A percentile compares a stretch with the other conserved stretches of the same genome.
Evolutionary conservation across 2,113 vertebrate genomes (phyloP).

Genomic region (Dasypus novemcinctus): DNA sequence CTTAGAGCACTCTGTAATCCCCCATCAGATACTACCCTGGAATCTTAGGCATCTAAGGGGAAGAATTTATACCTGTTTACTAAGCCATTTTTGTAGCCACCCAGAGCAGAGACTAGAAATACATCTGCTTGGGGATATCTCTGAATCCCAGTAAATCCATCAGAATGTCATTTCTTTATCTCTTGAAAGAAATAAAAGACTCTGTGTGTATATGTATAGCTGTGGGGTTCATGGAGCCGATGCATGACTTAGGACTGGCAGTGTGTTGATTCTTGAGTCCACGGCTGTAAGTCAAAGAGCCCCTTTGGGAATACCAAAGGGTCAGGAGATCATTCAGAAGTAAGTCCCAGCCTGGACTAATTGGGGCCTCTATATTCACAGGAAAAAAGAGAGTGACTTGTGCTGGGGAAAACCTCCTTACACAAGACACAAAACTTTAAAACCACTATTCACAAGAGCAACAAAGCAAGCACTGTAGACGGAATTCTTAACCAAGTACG

Average conservation of each 20-base stretch:
- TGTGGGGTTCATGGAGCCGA: background rate
- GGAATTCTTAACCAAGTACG: background rate
- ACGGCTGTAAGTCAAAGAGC: background rate
- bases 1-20: background rate
- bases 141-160: background rate
- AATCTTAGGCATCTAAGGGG: background rate
- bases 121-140: background rate
- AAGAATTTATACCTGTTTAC: background rate
- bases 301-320: background rate
- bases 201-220: background rate
- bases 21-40: background rate
- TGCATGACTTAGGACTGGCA: background rate
- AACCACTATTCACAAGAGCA: background rate
- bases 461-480: background rate
- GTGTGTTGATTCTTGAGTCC: background rate
- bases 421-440: background rate
- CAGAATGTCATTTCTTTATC: constrained; percentile 7
- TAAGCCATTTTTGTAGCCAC: background rate
- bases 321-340: background rate
- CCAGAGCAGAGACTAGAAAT: background rate
- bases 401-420: background rate
- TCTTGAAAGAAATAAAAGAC: background rate
- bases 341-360: background rate
- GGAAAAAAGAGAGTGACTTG: background rate
- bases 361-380: background rate